phyloP scores from a whole-genome alignment of 1,140 invertebrate species.

The Potamilus streckersoni region DNA sequence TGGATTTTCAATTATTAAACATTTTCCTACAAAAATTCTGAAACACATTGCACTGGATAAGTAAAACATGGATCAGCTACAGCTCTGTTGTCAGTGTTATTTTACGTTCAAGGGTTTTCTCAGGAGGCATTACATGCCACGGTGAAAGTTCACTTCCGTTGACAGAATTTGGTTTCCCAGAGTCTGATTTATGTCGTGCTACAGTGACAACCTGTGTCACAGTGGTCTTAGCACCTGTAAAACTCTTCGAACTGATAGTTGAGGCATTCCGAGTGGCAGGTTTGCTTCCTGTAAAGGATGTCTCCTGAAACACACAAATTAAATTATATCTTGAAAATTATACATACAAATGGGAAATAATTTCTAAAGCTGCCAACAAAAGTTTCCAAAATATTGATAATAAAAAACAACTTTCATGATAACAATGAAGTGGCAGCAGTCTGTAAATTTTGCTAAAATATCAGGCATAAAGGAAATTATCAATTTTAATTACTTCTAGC shows the following conservation, averaged over 20 bases:
- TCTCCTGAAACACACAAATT: slow-evolving; percentile 32
- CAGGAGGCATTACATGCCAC: slow-evolving; percentile 27
- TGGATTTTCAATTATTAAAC: too few species aligned
- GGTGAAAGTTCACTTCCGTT: slow-evolving; percentile 29
- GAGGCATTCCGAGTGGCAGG: slow-evolving; percentile 34
- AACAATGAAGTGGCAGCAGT: too few species aligned
- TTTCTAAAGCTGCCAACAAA: too few species aligned
- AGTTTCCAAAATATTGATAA: too few species aligned
- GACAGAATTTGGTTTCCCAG: background rate
- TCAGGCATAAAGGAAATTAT: too few species aligned
- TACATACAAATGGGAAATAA: background rate
- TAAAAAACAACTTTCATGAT: too few species aligned
- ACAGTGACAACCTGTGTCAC: slow-evolving; percentile 12
- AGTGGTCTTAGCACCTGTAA: slow-evolving; percentile 29
- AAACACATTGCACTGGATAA: too few species aligned
- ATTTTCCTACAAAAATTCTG: too few species aligned
- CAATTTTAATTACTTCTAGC: too few species aligned
- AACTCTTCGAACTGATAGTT: slow-evolving; percentile 7
- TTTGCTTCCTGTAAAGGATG: slow-evolving; percentile 39
- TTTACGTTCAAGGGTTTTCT: slow-evolving; percentile 32
- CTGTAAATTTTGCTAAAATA: too few species aligned
- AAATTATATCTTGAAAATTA: background rate
- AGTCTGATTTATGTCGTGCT: slow-evolving; percentile 10
- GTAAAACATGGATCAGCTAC: slow-evolving; percentile 1
- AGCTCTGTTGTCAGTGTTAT: slow-evolving; percentile 31